Percentiles rank a stretch among this genome's conserved stretches.
Evolutionary conservation across 2,797 vertebrate species (phyloP).

Genomic region (Molossus molossus): DNA sequence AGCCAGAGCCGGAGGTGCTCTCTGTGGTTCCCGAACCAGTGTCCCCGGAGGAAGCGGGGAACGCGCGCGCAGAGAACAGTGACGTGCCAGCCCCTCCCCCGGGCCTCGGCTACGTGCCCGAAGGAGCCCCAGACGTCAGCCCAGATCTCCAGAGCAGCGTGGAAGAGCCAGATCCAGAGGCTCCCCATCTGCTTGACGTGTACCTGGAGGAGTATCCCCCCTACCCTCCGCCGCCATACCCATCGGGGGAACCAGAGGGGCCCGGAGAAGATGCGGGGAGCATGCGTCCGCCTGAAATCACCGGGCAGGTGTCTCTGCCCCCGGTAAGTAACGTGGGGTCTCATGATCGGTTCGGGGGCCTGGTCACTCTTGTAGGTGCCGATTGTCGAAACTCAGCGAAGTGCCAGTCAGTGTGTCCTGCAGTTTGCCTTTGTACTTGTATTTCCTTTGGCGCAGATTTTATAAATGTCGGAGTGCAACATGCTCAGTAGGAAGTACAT

Average conservation of each 20-base stretch:
- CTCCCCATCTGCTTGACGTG: slow-evolving; percentile 90
- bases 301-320: slow-evolving; percentile 95
- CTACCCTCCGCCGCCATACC: slow-evolving; percentile 97
- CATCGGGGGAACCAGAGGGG: slow-evolving; percentile 94
- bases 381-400: background rate
- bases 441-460: background rate
- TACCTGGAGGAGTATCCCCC: slow-evolving; percentile 97
- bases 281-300: slow-evolving; percentile 97
- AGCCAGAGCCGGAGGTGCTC: slow-evolving; percentile 85
- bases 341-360: background rate
- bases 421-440: background rate
- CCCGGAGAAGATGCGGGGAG: slow-evolving; percentile 93
- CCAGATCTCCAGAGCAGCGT: slow-evolving; percentile 22
- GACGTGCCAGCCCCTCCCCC: slow-evolving; percentile 88
- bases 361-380: background rate
- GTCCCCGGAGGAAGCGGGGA: slow-evolving; percentile 86
- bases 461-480: background rate
- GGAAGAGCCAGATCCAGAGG: slow-evolving; percentile 87
- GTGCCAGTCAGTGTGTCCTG: accelerated
- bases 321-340: slow-evolving; percentile 91
- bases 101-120: slow-evolving; percentile 91
- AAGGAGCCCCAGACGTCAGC: slow-evolving; percentile 85
- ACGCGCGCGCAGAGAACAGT: slow-evolving; percentile 87
- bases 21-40: slow-evolving; percentile 78
- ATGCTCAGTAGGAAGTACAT: background rate